Base-by-base conservation (phyloP, 92 coral and sea anemone species). In the Pocillopora grandis region DNA sequence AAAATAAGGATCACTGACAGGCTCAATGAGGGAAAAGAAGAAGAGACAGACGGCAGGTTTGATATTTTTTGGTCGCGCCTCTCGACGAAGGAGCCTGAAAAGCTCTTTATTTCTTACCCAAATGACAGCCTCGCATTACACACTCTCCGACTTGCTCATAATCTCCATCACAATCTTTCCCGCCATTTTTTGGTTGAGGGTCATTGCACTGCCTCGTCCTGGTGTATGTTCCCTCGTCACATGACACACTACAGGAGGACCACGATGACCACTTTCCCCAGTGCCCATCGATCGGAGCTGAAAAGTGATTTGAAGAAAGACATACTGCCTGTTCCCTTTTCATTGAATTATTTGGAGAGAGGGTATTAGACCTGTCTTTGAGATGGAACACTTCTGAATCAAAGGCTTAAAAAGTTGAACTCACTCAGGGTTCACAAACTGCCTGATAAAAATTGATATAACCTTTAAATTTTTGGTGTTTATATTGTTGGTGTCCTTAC, bases 221-320 rank as follows among this genome's bases (percentile, higher is more conserved):
- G n/a, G 73, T 90, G 72, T 87, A 77, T 5, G 66, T 90, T 55
- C 95, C 95, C n/a, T 13, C 58, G 33, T 55, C 88, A 72, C 95
- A 92, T 36, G 89, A 60, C 31, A 65, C 89, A 62, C 87, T 87
- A 69, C 95, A 92, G 36, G 89, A 20, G 5, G 87, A 63, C 95
- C 95, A 92, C 5, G 86, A 18, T 3, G 95, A 90, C 95, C 95
- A 92, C 23, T 86, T 89, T 7, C 91, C 90, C 95, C 95, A 92
- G 84, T 92, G 93, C 17, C 95, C 95, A 67, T 87, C 86, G 8
- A 90, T 62, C 33, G 95, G 95, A 10, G 88, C 95, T 92, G 71
- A 16, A 73, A 21, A 20, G 19, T 62, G 6, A 18, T 9, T 16
- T 4, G n/a, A 76, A n/a, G 17, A 42, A 3, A 3, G 4, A 3